Base-by-base conservation (phyloP, 2,888 invertebrate genomes). In the Blera fallax region DNA sequence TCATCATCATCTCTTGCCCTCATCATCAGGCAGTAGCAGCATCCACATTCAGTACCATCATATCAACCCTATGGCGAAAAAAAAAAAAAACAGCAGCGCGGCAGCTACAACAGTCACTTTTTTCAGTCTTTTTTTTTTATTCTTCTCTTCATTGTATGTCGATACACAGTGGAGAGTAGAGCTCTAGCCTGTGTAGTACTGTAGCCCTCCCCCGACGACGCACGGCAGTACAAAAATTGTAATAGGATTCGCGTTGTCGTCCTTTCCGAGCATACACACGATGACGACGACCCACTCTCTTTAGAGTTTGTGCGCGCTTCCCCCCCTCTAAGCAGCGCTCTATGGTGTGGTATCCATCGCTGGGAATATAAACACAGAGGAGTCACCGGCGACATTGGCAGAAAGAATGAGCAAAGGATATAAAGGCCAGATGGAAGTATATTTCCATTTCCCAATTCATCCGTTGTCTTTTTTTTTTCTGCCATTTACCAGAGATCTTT, bases 171-270 rank as follows among this genome's bases (percentile, higher is more conserved):
- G 50, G 40, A 43, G 54, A 64, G 54, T 69, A 76, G 76, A 79
- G 45, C 78, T 72, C 52, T 67, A 73, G 64, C 10, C 65, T 83
- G 52, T 65, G 21, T 24, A 24, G 24, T 24, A 24, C 4, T 67
- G 60, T 73, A 73, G 79, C 70, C 54, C 76, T 80, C 77, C 74
- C 45, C 45, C 81, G 60, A 67, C 69, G 60, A 60, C 85, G 65
- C 48, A 74, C 56, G 67, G 81, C 72, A 81, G 73, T 45, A 65
- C 67, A 81, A 58, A 85, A 77, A 73, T 85, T 81, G 85, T 85
- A 85, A 85, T 85, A 85, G 85, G 81, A 85, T 85, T 85, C 85
- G 76, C 85, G 85, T 69, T 85, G 85, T 85, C 77, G 85, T 85
- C 85, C 85, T 85, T 81, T 43, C 65, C 81, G 54, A 72, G 45